Conservation (phyloP, 1,140 invertebrate species). For the Drosophila willistoni region DNA sequence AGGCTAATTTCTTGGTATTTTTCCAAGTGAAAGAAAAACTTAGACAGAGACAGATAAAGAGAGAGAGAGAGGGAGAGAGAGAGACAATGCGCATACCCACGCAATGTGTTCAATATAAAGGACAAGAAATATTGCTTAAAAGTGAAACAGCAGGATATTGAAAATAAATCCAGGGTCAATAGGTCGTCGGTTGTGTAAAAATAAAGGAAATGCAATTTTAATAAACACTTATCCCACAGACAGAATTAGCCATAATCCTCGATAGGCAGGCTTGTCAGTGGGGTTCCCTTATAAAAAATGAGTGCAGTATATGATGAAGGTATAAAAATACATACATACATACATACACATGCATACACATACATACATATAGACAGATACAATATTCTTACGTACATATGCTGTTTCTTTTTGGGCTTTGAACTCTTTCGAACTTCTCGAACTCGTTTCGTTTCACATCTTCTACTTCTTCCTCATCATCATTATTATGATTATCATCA, state of each 20-base stretch:
- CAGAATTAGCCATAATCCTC: no score
- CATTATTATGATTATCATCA: background rate
- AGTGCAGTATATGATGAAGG: no score
- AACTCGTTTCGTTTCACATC: conserved; percentile 28
- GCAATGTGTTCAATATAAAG: background rate
- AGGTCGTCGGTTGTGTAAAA: no score
- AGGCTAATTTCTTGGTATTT: conserved; percentile 36
- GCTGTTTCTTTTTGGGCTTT: conserved; percentile 39
- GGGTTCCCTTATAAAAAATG: no score
- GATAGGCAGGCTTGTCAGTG: no score
- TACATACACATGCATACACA: background rate
- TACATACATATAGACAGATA: background rate
- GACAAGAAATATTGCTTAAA: background rate
- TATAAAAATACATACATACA: no score
- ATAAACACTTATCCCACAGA: no score
- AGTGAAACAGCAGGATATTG: no score
- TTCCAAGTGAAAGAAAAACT: background rate
- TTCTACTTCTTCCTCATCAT: conserved; percentile 1
- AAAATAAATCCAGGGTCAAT: no score
- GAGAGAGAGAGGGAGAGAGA: background rate
- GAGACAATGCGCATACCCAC: no score
- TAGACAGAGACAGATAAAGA: background rate
- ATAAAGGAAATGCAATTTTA: no score
- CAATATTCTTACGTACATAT: background rate
- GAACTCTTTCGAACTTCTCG: conserved; percentile 35